These are phyloP conservation scores for Parnassius apollo DNA, from an alignment of 2,888 invertebrate species.

Conservation along the genomic window DNA sequence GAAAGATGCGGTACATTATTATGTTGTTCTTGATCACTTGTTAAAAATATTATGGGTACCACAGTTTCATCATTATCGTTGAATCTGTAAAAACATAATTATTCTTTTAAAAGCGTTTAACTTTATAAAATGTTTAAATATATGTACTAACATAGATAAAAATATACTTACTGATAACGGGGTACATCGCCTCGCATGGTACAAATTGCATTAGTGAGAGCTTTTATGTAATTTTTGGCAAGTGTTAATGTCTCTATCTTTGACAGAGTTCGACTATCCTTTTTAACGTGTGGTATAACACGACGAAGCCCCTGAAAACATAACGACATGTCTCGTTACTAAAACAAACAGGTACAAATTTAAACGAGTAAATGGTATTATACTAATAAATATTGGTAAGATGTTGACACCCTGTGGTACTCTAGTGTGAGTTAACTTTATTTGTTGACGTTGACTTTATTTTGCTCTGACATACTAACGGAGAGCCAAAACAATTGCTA, in stretches of 20 bases:
- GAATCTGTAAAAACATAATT: slow-evolving; percentile 47
- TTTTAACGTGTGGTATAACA: slow-evolving; percentile 93
- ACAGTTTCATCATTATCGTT: slow-evolving; percentile 64
- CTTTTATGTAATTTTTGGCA: slow-evolving; percentile 95
- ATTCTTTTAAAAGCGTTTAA: background rate
- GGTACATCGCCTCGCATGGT: slow-evolving; percentile 86
- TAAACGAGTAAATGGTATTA: no score
- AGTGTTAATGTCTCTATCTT: slow-evolving; percentile 94
- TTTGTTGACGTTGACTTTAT: no score
- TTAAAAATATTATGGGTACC: slow-evolving; percentile 62
- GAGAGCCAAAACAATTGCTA: no score
- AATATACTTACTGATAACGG: slow-evolving; percentile 64
- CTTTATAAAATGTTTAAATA: background rate
- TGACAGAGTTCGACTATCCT: slow-evolving; percentile 90
- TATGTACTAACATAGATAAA: background rate
- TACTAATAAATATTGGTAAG: no score
- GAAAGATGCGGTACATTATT: slow-evolving; percentile 54
- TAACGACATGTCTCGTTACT: no score
- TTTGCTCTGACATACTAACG: no score
- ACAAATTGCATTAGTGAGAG: slow-evolving; percentile 92
- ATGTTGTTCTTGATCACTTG: slow-evolving; percentile 59
- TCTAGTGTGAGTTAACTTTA: no score
- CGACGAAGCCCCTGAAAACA: slow-evolving; percentile 85
- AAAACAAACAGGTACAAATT: no score
- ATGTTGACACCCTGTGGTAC: no score